These are phyloP conservation scores for Myotis davidii DNA, from an alignment of 2,113 vertebrate species.

Conservation along the genomic window DNA sequence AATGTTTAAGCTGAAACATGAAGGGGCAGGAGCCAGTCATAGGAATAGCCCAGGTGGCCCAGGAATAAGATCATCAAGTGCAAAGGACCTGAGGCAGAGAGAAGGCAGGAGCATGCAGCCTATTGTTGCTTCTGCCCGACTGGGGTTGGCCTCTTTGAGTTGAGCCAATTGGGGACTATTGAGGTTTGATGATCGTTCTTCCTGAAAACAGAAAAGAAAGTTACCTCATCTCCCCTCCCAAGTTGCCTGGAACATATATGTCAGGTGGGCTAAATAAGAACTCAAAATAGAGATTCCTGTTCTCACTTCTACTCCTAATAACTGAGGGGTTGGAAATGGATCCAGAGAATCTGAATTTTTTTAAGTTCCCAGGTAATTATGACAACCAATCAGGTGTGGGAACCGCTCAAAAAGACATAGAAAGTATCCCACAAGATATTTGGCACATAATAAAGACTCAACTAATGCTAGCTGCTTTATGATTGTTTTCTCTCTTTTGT, in stretches of 20 bases:
- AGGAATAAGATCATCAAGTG: too few species aligned
- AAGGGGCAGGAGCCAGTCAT: not conserved
- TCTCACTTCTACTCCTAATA: not conserved
- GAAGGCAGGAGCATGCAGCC: not conserved
- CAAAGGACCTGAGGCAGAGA: not conserved
- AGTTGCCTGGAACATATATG: too few species aligned
- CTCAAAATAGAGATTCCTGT: not conserved
- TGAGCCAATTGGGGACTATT: accelerated
- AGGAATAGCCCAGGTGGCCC: not conserved
- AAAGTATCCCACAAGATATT: not conserved
- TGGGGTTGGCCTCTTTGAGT: not conserved
- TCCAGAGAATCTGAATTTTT: not conserved
- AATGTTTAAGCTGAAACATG: not conserved
- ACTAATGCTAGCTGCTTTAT: not conserved
- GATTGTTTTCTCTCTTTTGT: too few species aligned
- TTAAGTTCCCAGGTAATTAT: not conserved
- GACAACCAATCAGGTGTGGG: not conserved
- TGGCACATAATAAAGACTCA: not conserved
- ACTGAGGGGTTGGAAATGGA: not conserved
- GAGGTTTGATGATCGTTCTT: not conserved
- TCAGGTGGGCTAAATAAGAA: not conserved
- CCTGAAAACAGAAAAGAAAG: not conserved
- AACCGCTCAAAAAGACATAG: not conserved
- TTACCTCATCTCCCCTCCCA: not conserved
- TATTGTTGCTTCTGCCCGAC: not conserved